Evolutionary conservation across 2,113 vertebrate genomes (phyloP).

Genomic region (Pteronura brasiliensis): DNA sequence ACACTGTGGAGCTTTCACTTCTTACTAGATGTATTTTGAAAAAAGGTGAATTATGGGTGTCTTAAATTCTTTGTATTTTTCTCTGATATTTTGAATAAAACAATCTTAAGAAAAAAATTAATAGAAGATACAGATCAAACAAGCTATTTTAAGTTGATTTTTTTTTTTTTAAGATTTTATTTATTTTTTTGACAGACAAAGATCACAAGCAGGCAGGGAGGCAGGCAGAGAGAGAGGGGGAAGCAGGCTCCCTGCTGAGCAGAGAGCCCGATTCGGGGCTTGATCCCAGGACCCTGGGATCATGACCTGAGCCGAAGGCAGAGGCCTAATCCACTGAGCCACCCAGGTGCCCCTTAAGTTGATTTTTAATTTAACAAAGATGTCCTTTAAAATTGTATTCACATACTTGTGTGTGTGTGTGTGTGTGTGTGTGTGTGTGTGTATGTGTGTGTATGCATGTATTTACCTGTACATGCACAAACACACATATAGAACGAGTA

Average conservation of each 20-base stretch:
- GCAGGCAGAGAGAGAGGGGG: too few relatives aligned
- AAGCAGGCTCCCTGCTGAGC: too few relatives aligned
- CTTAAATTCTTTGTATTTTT: not conserved
- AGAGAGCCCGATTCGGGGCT: too few relatives aligned
- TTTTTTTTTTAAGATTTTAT: too few relatives aligned
- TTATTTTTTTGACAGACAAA: too few relatives aligned
- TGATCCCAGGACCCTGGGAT: too few relatives aligned
- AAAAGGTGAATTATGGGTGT: not conserved
- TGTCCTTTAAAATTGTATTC: not conserved
- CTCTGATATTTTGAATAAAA: not conserved
- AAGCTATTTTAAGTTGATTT: not conserved
- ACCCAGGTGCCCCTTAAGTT: too few relatives aligned
- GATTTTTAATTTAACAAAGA: not conserved
- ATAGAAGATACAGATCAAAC: not conserved
- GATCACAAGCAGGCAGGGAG: too few relatives aligned
- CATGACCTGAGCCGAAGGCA: too few relatives aligned
- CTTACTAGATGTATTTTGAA: not conserved
- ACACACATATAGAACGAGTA: not conserved
- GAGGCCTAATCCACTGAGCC: too few relatives aligned
- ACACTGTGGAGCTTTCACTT: not conserved
- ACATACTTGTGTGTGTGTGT: not conserved
- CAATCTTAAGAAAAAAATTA: not conserved
- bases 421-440: not conserved
- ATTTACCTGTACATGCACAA: not conserved
- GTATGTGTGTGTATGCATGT: not conserved